Percentiles rank a stretch among this genome's conserved stretches.
These are phyloP conservation scores for Egretta garzetta DNA, from an alignment of 2,113 vertebrate genomes.

Conservation along the genomic window DNA sequence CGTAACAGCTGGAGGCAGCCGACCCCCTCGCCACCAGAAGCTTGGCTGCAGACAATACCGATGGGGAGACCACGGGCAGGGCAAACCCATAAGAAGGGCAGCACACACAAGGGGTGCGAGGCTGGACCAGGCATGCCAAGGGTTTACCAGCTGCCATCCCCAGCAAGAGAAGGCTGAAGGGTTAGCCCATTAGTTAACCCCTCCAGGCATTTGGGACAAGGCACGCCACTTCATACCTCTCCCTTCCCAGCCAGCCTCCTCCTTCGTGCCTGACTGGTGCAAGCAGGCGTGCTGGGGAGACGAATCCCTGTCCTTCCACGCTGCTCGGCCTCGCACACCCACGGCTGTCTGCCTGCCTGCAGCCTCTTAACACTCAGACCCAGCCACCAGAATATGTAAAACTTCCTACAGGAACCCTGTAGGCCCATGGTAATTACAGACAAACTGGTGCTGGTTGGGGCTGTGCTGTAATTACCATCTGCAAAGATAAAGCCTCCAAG, in stretches of 20 bases:
- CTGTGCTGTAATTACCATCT: not conserved
- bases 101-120: not conserved
- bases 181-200: accelerated
- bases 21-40: accelerated
- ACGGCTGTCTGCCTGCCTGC: not conserved
- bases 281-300: accelerated
- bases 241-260: not conserved
- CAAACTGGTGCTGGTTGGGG: not conserved
- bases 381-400: not conserved
- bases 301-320: accelerated
- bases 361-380: not conserved
- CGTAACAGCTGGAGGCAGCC: not conserved
- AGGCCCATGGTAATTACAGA: not conserved
- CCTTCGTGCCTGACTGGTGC: not conserved
- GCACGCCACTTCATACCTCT: accelerated
- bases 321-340: not conserved
- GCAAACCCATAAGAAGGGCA: not conserved
- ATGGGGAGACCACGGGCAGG: not conserved
- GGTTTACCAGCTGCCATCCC: not conserved
- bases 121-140: not conserved
- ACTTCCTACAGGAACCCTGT: not conserved
- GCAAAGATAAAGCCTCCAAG: not conserved
- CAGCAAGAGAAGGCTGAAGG: not conserved
- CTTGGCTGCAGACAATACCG: accelerated
- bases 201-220: not conserved